Base-by-base conservation (phyloP, 2,113 vertebrate species). In the Nycticryphes semicollaris region DNA sequence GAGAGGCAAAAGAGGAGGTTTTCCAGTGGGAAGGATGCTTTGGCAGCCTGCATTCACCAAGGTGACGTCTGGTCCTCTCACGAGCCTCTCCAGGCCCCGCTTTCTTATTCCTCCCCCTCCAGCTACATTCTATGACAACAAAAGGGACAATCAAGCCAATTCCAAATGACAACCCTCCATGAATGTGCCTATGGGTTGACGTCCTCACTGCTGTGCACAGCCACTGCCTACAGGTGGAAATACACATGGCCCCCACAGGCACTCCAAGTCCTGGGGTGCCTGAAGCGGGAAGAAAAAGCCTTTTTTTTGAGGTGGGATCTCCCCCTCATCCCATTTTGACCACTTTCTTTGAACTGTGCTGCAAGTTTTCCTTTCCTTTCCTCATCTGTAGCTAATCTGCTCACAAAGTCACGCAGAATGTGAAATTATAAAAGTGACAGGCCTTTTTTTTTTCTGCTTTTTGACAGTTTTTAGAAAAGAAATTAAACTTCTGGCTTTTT, bases 401-500 rank as follows among this genome's bases (percentile, higher is more conserved):
- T 87, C 62, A 31, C 41, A 28, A 53, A 83, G 37, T 87, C 9
- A 0, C 62, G 62, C 39, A 67, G 69, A 92, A 87, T 89, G 69
- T 39, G n/a, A 84, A 92, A 89, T 70, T 87, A 22, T 62, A 82
- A 84, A 79, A 67, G 54, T 94, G 87, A 87, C 69, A 76, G 67
- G 62, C 60, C 3, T 31, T 93, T 92, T 83, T 91, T 96, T 87
- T 94, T 68, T 84, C 89, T 94, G 53, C 57, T 79, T 85, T 91
- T 82, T 83, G 84, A 89, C 43, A 82, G 81, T 22, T 87, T 87
- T 89, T 96, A 92, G 94, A 83, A 91, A 77, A 91, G 84, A 84
- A 92, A 54, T 59, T 54, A 12, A 93, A 17, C 30, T 81, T 79
- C 50, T 96, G 81, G 70, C 45, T 63, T 83, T 62, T 79, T 1